A percentile compares a stretch with the other conserved stretches of the same genome.
phyloP scores from a whole-genome alignment of 2,888 invertebrate genomes.

The Hoplodrina blanda region DNA sequence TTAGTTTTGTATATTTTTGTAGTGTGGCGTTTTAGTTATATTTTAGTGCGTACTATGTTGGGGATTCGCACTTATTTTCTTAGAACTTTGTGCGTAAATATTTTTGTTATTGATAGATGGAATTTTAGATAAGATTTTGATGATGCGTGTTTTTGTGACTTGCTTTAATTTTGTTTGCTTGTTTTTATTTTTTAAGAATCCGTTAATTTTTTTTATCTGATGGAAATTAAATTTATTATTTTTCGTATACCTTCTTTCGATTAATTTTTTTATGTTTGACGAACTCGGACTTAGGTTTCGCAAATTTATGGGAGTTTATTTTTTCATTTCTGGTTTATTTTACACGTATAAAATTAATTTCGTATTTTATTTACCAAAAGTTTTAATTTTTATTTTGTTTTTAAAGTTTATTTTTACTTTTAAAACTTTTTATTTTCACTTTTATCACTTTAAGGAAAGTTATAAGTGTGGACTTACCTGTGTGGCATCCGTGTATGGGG shows the following conservation, averaged over 20 bases:
- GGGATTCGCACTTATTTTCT: constrained; percentile 45
- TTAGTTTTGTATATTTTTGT: constrained; percentile 66
- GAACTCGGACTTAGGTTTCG: background rate
- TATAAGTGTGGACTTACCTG: constrained; percentile 93
- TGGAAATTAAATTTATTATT: background rate
- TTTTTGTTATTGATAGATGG: constrained; percentile 52
- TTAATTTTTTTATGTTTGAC: background rate
- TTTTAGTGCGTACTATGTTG: constrained; percentile 45
- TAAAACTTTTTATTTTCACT: constrained; percentile 39
- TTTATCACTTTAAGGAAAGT: constrained; percentile 44
- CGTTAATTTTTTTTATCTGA: background rate
- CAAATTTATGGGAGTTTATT: background rate
- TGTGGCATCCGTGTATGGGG: constrained; percentile 99
- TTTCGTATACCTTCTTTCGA: constrained; percentile 18
- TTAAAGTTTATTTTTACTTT: constrained; percentile 12
- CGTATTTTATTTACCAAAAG: background rate
- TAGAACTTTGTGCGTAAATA: constrained; percentile 42
- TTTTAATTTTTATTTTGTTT: background rate
- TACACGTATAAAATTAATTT: background rate
- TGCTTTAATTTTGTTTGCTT: constrained; percentile 19
- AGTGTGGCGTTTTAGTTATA: constrained; percentile 43
- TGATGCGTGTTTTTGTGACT: constrained; percentile 27
- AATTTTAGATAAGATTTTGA: constrained; percentile 48
- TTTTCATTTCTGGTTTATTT: background rate
- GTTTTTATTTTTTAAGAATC: constrained; percentile 8